These are phyloP conservation scores for Brachyptera putata DNA, from an alignment of 2,888 invertebrate species.

Conservation along the genomic window DNA sequence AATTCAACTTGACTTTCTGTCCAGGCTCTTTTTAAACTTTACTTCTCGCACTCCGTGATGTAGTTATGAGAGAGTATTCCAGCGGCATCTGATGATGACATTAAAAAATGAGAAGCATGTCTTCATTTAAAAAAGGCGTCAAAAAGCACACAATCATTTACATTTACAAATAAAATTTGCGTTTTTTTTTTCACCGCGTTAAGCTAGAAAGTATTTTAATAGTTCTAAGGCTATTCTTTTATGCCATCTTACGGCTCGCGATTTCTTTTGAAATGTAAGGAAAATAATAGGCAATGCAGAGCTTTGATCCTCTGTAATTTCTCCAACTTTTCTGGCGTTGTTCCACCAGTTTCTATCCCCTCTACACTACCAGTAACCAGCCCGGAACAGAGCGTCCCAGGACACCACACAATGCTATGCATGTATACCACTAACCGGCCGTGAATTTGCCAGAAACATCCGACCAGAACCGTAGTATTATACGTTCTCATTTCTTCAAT, in stretches of 20 bases:
- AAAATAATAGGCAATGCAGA: constrained; percentile 24
- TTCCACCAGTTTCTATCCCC: constrained; percentile 8
- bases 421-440: no score
- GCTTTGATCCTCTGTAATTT: constrained; percentile 25
- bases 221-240: constrained; percentile 14
- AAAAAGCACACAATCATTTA: neutral
- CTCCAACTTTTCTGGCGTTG: constrained; percentile 22
- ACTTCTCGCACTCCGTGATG: no score
- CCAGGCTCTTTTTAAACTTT: no score
- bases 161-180: constrained; percentile 7
- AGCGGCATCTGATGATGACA: no score
- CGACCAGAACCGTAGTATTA: no score
- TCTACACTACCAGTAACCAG: neutral
- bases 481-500: no score
- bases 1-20: no score
- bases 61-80: no score
- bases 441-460: no score
- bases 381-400: constrained; percentile 8
- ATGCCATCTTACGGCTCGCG: neutral
- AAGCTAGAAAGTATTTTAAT: neutral
- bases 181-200: constrained; percentile 8
- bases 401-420: no score
- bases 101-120: constrained; percentile 1
- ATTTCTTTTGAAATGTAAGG: constrained; percentile 24
- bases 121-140: neutral